Evolutionary conservation across 1,140 invertebrate species (phyloP).

Genomic region (Goniozus legneri): DNA sequence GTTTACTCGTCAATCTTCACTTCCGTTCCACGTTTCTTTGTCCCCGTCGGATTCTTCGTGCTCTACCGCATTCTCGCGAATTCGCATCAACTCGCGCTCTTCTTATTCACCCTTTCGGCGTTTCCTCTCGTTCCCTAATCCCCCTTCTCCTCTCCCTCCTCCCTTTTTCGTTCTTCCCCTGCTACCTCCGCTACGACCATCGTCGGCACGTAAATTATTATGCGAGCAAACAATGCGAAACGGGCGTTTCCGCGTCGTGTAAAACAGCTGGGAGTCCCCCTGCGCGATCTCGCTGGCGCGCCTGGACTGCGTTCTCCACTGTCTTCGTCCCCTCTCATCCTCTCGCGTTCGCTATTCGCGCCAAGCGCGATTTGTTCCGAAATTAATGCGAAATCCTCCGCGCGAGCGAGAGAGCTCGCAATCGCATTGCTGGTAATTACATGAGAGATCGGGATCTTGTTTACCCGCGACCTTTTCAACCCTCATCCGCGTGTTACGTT

Average conservation of each 20-base stretch:
- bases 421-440: too few relatives aligned
- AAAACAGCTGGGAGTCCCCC: neutral
- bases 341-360: neutral
- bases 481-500: too few relatives aligned
- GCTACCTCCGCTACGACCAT: neutral
- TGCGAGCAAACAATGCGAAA: conserved; percentile 26
- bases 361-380: neutral
- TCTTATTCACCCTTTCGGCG: neutral
- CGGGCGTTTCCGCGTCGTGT: neutral
- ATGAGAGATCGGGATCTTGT: too few relatives aligned
- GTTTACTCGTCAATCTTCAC: too few relatives aligned
- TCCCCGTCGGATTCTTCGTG: too few relatives aligned
- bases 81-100: too few relatives aligned
- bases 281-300: neutral
- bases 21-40: too few relatives aligned
- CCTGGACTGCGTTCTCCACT: neutral
- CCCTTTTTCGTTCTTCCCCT: neutral
- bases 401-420: too few relatives aligned
- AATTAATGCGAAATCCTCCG: too few relatives aligned
- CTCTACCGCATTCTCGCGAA: too few relatives aligned
- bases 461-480: too few relatives aligned
- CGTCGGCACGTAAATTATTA: conserved; percentile 31
- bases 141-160: neutral
- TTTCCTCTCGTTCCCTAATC: conserved; percentile 1
- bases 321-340: neutral